Evolutionary conservation across 1,140 invertebrate species (phyloP).

Genomic region (Radopholus similis): DNA sequence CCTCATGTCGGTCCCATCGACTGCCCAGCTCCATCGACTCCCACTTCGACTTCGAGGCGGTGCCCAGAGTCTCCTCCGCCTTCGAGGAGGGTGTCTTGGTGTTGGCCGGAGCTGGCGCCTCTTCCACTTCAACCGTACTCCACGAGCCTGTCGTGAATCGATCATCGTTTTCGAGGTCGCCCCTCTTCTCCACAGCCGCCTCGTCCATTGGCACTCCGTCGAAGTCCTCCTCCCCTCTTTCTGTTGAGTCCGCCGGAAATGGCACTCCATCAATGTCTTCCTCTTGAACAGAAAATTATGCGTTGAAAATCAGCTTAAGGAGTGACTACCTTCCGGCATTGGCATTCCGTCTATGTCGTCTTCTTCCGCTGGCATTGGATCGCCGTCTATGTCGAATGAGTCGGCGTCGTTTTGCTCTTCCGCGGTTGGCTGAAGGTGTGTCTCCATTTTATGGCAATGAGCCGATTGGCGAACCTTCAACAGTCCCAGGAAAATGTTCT

Average conservation of each 20-base stretch:
- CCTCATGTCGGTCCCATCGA: conserved; percentile 14
- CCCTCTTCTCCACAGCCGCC: neutral
- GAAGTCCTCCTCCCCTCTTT: conserved; percentile 41
- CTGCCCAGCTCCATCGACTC: conserved; percentile 6
- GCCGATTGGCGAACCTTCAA: conserved; percentile 28
- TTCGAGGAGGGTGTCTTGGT: neutral
- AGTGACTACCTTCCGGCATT: conserved; percentile 15
- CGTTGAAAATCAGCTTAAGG: too few relatives aligned
- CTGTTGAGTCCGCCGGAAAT: conserved; percentile 21
- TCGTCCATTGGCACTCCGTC: conserved; percentile 48
- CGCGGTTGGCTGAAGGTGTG: neutral
- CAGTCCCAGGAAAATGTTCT: conserved; percentile 82
- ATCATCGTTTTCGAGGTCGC: conserved; percentile 1
- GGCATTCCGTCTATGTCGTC: conserved; percentile 28
- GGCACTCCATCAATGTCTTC: conserved; percentile 48
- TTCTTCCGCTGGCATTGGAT: conserved; percentile 1
- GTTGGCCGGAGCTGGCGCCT: neutral
- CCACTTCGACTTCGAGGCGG: neutral
- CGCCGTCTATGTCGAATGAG: conserved; percentile 9
- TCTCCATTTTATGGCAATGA: neutral
- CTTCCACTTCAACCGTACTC: conserved; percentile 14
- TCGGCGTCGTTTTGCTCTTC: neutral
- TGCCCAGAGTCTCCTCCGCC: neutral
- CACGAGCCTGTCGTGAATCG: conserved; percentile 20
- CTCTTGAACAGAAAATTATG: neutral